phyloP scores from a whole-genome alignment of 2,888 invertebrate species.

The Plemyria rubiginata region DNA sequence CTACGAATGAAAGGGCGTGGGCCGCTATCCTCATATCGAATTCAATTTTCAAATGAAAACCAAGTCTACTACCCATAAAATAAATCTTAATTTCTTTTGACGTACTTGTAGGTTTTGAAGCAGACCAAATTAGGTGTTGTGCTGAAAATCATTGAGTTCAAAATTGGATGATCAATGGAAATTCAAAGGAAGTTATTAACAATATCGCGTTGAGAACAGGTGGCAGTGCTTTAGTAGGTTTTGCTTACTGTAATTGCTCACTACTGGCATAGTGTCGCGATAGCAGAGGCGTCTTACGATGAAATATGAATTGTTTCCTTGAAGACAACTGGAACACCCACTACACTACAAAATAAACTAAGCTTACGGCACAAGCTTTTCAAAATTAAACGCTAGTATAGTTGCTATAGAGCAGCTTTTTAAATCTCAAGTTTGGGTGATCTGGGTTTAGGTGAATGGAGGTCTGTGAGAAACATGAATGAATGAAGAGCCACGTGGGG shows the following conservation, averaged over 20 bases:
- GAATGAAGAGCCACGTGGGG: conserved; percentile 48
- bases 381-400: conserved; percentile 13
- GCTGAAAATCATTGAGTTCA: conserved; percentile 33
- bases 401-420: conserved; percentile 12
- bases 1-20: conserved; percentile 80
- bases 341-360: conserved; percentile 17
- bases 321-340: conserved; percentile 42
- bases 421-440: neutral
- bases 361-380: neutral
- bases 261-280: conserved; percentile 66
- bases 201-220: conserved; percentile 73
- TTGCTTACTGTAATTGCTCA: conserved; percentile 76
- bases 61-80: conserved; percentile 38
- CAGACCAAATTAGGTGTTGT: conserved; percentile 46
- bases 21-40: conserved; percentile 69
- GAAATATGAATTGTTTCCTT: conserved; percentile 60
- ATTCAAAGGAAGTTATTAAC: conserved; percentile 65
- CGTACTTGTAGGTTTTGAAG: conserved; percentile 1
- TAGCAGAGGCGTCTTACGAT: conserved; percentile 61
- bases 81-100: conserved; percentile 48
- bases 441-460: conserved; percentile 19
- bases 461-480: conserved; percentile 42
- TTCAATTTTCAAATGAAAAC: conserved; percentile 45
- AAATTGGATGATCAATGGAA: conserved; percentile 37
- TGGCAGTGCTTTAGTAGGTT: conserved; percentile 71